Percentiles rank a stretch among this genome's conserved stretches.
These are phyloP conservation scores for Brachyistius frenatus DNA, from an alignment of 2,113 vertebrate species.

Conservation along the genomic window DNA sequence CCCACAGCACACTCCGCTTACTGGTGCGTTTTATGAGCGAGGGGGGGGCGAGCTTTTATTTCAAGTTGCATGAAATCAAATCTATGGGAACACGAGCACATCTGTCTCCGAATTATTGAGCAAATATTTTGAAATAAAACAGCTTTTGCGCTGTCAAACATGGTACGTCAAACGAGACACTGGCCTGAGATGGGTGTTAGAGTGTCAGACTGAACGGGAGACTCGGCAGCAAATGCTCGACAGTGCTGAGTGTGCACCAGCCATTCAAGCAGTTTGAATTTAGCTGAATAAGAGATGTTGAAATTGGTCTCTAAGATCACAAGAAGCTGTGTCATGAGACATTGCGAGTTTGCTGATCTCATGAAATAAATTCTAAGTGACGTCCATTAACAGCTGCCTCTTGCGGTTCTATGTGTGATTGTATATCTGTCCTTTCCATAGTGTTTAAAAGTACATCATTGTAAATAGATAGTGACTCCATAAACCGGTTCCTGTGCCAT, in stretches of 20 bases:
- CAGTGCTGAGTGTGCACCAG: conserved; percentile 33
- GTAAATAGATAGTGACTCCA: conserved; percentile 45
- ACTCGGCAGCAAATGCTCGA: neutral
- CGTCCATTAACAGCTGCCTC: neutral
- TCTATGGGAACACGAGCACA: conserved; percentile 71
- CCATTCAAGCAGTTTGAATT: conserved; percentile 21
- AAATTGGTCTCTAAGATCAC: conserved; percentile 22
- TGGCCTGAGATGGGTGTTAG: conserved; percentile 44
- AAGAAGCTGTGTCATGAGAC: conserved; percentile 10
- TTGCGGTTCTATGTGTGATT: neutral
- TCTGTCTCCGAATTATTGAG: conserved; percentile 79
- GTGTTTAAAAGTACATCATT: conserved; percentile 34
- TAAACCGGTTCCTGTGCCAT: conserved; percentile 46
- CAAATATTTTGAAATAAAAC: conserved; percentile 82
- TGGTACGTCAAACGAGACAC: conserved; percentile 57
- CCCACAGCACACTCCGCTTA: conserved; percentile 68
- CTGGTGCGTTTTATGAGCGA: conserved; percentile 59
- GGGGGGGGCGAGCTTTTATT: conserved; percentile 60
- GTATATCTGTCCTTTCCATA: conserved; percentile 1
- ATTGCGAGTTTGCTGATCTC: conserved; percentile 18
- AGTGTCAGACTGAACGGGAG: conserved; percentile 56
- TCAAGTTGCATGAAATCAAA: conserved; percentile 74
- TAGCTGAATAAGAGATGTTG: conserved; percentile 27
- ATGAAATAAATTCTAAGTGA: neutral
- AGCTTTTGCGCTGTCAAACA: conserved; percentile 75